Evolutionary conservation across 2,113 vertebrate species (phyloP).

Genomic region (Strix aluco): DNA sequence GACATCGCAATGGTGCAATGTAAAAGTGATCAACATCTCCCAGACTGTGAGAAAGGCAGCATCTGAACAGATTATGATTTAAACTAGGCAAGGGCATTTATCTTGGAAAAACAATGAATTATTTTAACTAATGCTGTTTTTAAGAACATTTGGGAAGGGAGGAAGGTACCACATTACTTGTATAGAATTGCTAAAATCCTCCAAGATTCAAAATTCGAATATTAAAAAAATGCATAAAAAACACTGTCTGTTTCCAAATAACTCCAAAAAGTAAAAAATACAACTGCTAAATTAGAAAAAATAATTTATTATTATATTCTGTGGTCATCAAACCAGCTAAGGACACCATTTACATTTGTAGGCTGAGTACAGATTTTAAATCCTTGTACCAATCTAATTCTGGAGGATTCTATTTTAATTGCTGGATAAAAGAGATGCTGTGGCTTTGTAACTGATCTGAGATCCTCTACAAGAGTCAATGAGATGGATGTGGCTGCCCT

Average conservation of each 20-base stretch:
- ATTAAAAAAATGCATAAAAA: neutral
- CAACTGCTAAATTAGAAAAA: neutral
- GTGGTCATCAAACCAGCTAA: neutral
- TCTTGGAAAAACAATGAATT: neutral
- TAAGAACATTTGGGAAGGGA: neutral
- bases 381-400: neutral
- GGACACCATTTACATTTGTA: neutral
- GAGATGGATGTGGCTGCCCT: neutral
- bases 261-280: neutral
- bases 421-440: neutral
- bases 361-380: neutral
- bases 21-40: slow-evolving; percentile 25
- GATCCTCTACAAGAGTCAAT: neutral
- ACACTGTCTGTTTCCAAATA: neutral
- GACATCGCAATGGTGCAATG: slow-evolving; percentile 6
- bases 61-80: neutral
- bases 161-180: neutral
- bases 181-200: neutral
- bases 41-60: neutral
- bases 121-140: neutral
- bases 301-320: neutral
- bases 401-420: neutral
- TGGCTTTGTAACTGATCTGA: neutral
- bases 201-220: neutral
- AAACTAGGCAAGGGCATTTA: neutral